Base-by-base conservation (phyloP, 2,113 vertebrate species). In the Felis chaus region DNA sequence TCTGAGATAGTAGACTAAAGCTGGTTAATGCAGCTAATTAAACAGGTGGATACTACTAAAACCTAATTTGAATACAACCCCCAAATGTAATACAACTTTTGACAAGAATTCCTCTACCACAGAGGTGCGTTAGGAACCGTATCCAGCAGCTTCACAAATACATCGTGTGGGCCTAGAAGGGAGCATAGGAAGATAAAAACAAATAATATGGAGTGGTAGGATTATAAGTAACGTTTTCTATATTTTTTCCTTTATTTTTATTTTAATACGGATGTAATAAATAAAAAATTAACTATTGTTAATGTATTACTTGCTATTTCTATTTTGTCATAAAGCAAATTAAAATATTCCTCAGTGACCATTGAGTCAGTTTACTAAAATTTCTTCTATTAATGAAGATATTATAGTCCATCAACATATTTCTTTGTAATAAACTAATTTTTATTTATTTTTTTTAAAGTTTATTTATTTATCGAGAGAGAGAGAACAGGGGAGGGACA, bases 301-400 rank as follows among this genome's bases (percentile, higher is more conserved):
- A 76, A 74, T 80, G 1, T 3, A 48, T 89, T 53, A 45, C 65
- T 94, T 94, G n/a, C 39, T 74, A 63, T 74, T 91, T 57, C 63
- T 90, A 63, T 63, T 87, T 92, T 94, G 63, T 95, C 86, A 76
- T 89, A 96, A 96, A 91, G 18, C 39, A 89, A 95, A 36, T 83
- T 61, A 80, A 93, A 79, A 82, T 55, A 93, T 92, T 88, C 65
- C 21, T 85, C 88, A 87, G 68, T 55, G 25, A 88, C 25, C 76
- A 69, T 0, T 50, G 53, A 94, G 68, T 63, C 63, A 69, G 33
- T 92, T 85, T 90, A 86, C 19, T 96, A 83, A 78, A 48, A 83
- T 55, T 84, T 39, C 45, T 66, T 66, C 91, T 76, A 36, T 50
- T 97, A 89, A 81, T 36, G 53, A 80, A 93, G 78, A 73, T 73